Conservation (phyloP, 2,113 vertebrate species). For the Petrocephalus zakoni region DNA sequence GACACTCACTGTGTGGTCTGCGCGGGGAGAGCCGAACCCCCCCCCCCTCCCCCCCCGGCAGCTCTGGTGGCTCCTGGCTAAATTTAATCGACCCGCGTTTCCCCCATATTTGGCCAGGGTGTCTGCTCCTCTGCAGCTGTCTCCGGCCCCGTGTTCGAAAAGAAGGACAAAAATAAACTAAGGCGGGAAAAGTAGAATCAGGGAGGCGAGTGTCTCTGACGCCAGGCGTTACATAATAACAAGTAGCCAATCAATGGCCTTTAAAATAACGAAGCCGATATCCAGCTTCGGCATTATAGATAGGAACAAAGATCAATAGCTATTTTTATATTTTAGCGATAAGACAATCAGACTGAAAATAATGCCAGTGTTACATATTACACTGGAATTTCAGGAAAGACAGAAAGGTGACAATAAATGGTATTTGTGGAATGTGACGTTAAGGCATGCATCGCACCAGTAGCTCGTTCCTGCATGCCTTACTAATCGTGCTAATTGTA, state of each 20-base stretch:
- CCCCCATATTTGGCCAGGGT: slow-evolving; percentile 41
- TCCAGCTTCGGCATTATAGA: not conserved
- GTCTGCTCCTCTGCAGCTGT: slow-evolving; percentile 37
- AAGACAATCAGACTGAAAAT: not conserved
- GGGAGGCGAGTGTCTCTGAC: slow-evolving; percentile 12
- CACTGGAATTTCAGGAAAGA: not conserved
- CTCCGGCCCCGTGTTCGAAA: slow-evolving; percentile 31
- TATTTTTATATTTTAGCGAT: not conserved
- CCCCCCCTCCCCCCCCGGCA: not conserved
- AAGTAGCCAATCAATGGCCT: not conserved
- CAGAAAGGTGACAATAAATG: not conserved
- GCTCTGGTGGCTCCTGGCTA: slow-evolving; percentile 27
- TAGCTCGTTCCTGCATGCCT: not conserved
- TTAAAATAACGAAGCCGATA: not conserved
- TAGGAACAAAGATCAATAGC: not conserved
- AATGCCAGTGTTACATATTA: not conserved
- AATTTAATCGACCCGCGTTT: slow-evolving; percentile 32
- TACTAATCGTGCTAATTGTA: not conserved
- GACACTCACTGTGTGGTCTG: slow-evolving; percentile 37
- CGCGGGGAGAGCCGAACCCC: not conserved
- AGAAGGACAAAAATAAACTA: slow-evolving; percentile 37
- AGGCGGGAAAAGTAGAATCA: slow-evolving; percentile 26
- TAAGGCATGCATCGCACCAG: not conserved
- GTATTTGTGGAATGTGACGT: not conserved
- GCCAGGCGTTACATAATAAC: not conserved